Conservation (phyloP, 1,140 invertebrate genomes). For the Lepidotrigona ventralis region DNA sequence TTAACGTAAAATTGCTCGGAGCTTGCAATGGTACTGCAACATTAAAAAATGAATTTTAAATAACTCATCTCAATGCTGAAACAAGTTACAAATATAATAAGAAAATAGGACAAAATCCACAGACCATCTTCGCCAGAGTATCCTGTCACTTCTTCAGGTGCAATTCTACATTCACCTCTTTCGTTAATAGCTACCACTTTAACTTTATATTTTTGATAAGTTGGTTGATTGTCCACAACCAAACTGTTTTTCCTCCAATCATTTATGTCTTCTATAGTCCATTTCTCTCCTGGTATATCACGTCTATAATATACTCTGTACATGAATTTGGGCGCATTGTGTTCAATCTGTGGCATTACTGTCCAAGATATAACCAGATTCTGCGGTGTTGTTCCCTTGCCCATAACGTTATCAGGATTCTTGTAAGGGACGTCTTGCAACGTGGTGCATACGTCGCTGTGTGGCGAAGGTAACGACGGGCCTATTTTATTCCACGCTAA, state of each 20-base stretch:
- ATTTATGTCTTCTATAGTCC: slow-evolving; percentile 86
- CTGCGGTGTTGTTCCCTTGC: slow-evolving; percentile 91
- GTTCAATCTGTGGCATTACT: slow-evolving; percentile 97
- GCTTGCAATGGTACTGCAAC: slow-evolving; percentile 87
- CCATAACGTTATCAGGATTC: slow-evolving; percentile 97
- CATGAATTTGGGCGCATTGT: slow-evolving; percentile 95
- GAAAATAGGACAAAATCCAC: background rate
- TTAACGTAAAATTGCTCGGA: slow-evolving; percentile 91
- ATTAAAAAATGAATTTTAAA: slow-evolving; percentile 33
- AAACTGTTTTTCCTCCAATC: slow-evolving; percentile 88
- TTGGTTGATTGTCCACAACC: slow-evolving; percentile 91
- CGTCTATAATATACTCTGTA: slow-evolving; percentile 94
- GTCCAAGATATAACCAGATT: slow-evolving; percentile 98
- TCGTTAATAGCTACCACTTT: slow-evolving; percentile 96
- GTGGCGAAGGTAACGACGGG: slow-evolving; percentile 89
- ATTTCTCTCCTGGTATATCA: slow-evolving; percentile 87
- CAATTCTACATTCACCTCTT: slow-evolving; percentile 91
- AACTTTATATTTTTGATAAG: slow-evolving; percentile 94
- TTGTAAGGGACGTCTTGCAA: slow-evolving; percentile 93
- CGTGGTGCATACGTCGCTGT: slow-evolving; percentile 92
- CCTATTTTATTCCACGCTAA: slow-evolving; percentile 96
- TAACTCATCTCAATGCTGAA: slow-evolving; percentile 3
- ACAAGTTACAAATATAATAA: background rate
- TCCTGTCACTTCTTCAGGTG: slow-evolving; percentile 90
- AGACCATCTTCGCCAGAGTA: slow-evolving; percentile 96